Percentiles rank a stretch among this genome's conserved stretches.
These are phyloP conservation scores for Perdita meconis DNA, from an alignment of 2,888 invertebrate genomes.

Conservation along the genomic window DNA sequence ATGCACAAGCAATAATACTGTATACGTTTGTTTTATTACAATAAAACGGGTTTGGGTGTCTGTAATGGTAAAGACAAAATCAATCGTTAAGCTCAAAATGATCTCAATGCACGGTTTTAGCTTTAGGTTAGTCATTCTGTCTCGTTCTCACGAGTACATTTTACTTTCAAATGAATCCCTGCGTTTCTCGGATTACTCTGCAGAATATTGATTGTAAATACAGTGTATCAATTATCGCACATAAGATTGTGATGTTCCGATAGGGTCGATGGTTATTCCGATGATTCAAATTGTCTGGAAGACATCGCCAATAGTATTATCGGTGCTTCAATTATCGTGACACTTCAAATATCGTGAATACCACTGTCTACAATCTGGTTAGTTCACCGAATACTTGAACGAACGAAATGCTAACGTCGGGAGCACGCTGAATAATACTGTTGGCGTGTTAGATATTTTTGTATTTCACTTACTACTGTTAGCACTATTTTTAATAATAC, in stretches of 20 bases:
- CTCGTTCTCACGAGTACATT: background rate
- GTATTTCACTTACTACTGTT: slow-evolving; percentile 47
- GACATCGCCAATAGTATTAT: slow-evolving; percentile 7
- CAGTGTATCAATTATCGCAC: slow-evolving; percentile 5
- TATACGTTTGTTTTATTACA: too few relatives aligned
- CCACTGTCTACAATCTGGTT: slow-evolving; percentile 12
- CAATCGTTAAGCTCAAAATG: background rate
- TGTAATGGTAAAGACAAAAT: too few relatives aligned
- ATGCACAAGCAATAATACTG: too few relatives aligned
- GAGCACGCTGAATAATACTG: slow-evolving; percentile 31
- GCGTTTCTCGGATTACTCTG: background rate
- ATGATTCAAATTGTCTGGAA: slow-evolving; percentile 23
- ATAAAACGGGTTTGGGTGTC: too few relatives aligned
- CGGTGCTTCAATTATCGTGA: slow-evolving; percentile 37
- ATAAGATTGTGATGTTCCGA: background rate
- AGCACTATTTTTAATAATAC: slow-evolving; percentile 39
- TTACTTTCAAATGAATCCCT: background rate
- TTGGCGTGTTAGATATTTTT: slow-evolving; percentile 44
- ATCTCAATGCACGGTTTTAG: background rate
- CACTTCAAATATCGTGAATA: slow-evolving; percentile 21
- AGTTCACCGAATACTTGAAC: slow-evolving; percentile 9
- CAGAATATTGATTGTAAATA: slow-evolving; percentile 12
- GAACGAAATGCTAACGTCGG: background rate
- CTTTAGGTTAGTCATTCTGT: background rate
- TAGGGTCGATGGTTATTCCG: slow-evolving; percentile 10